A percentile compares a stretch with the other conserved stretches of the same genome.
These are phyloP conservation scores for Cremastinae sp. DNA, from an alignment of 2,888 invertebrate genomes.

Conservation along the genomic window DNA sequence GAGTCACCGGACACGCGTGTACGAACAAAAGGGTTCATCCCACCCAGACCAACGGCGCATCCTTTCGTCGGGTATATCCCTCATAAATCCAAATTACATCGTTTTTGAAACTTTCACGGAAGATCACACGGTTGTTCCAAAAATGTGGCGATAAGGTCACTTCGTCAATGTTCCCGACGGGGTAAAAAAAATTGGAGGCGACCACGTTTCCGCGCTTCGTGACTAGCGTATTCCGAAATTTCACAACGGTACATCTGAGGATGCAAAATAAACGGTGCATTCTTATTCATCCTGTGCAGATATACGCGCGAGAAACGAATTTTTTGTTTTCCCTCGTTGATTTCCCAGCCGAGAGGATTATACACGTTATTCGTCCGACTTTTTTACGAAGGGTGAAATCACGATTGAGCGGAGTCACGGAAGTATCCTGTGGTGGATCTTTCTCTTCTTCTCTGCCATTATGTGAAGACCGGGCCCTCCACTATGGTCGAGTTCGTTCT, in stretches of 20 bases:
- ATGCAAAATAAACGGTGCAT: conserved; percentile 19
- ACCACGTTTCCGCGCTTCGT: conserved; percentile 16
- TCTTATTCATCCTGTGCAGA: conserved; percentile 26
- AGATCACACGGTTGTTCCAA: no score
- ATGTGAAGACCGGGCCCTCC: conserved; percentile 22
- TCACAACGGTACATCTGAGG: conserved; percentile 10
- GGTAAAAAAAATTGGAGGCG: not conserved
- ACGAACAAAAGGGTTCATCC: conserved; percentile 34
- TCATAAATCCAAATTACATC: no score
- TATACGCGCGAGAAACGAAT: conserved; percentile 15
- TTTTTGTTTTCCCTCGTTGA: conserved; percentile 6
- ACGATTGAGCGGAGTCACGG: conserved; percentile 48
- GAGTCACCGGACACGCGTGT: conserved; percentile 7
- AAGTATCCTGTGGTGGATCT: conserved; percentile 43
- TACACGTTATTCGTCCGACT: conserved; percentile 19
- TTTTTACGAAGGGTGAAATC: conserved; percentile 43
- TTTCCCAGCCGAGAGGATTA: conserved; percentile 13
- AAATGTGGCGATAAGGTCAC: not conserved
- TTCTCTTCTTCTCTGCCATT: conserved; percentile 40
- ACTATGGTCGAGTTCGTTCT: conserved; percentile 46
- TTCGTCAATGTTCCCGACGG: not conserved
- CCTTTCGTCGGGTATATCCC: conserved; percentile 12
- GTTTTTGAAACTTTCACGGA: no score
- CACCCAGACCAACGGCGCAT: conserved; percentile 1
- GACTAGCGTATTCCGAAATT: conserved; percentile 23